Conservation (phyloP, 2,888 invertebrate genomes). For the Syritta pipiens region DNA sequence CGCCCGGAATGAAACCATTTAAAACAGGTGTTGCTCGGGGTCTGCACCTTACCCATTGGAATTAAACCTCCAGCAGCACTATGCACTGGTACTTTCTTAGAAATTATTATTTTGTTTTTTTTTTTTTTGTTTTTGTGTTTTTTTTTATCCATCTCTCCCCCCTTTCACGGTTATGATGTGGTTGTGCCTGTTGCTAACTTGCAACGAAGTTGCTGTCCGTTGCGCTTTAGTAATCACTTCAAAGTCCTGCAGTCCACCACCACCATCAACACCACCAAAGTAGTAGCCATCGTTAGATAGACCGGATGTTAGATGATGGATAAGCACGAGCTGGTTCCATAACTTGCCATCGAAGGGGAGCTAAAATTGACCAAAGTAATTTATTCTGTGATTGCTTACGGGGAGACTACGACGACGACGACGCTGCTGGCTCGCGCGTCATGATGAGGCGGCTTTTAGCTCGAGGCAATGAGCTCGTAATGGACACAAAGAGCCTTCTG, state of each 20-base stretch:
- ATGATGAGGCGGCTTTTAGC: slow-evolving; percentile 25
- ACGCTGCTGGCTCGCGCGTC: neutral
- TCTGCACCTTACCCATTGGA: neutral
- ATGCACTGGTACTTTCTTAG: neutral
- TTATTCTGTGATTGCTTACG: slow-evolving; percentile 29
- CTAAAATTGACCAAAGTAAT: slow-evolving; percentile 27
- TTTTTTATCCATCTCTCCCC: too few species aligned
- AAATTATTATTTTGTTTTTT: slow-evolving; percentile 8
- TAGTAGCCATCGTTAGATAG: neutral
- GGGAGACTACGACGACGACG: neutral
- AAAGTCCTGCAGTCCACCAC: too few species aligned
- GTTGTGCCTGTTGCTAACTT: neutral
- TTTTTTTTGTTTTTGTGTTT: neutral
- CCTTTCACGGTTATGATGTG: too few species aligned
- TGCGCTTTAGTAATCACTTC: slow-evolving; percentile 15
- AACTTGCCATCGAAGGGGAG: slow-evolving; percentile 6
- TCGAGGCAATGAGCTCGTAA: slow-evolving; percentile 30
- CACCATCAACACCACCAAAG: neutral
- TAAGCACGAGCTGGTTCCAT: slow-evolving; percentile 30
- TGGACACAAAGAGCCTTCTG: slow-evolving; percentile 20
- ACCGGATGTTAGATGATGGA: slow-evolving; percentile 46
- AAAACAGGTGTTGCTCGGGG: slow-evolving; percentile 7
- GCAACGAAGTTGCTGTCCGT: slow-evolving; percentile 5
- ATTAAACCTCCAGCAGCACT: neutral
- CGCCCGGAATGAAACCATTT: slow-evolving; percentile 5